phyloP scores from a whole-genome alignment of 1,140 invertebrate species.

The Ceratosolen solmsi region DNA sequence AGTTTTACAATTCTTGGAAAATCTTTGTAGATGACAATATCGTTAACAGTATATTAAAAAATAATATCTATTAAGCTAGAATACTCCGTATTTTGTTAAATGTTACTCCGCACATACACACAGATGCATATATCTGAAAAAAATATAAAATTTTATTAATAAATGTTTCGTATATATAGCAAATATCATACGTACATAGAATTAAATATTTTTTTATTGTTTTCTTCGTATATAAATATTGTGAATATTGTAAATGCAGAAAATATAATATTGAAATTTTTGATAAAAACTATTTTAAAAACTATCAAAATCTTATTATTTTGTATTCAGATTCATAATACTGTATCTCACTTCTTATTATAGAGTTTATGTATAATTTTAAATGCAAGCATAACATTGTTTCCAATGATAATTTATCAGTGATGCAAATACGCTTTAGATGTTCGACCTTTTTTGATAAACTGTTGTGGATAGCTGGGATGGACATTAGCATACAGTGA shows the following conservation, averaged over 20 bases:
- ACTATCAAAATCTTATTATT: background rate
- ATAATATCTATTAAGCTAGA: background rate
- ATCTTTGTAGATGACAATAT: background rate
- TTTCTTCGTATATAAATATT: too few species aligned
- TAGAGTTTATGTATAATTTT: slow-evolving; percentile 61
- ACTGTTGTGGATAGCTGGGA: slow-evolving; percentile 54
- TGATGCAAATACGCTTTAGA: slow-evolving; percentile 66
- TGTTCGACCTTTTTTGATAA: slow-evolving; percentile 72
- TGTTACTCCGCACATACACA: background rate
- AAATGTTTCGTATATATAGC: too few species aligned
- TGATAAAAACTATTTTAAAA: background rate
- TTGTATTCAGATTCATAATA: slow-evolving; percentile 52
- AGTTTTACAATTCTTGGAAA: slow-evolving; percentile 45
- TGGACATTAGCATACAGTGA: background rate
- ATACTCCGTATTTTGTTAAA: background rate
- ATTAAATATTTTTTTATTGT: background rate
- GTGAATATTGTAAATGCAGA: too few species aligned
- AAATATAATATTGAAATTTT: too few species aligned
- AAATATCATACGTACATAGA: too few species aligned
- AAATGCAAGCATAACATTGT: slow-evolving; percentile 69
- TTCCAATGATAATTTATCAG: slow-evolving; percentile 68
- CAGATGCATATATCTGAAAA: too few species aligned
- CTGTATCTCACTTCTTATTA: slow-evolving; percentile 56
- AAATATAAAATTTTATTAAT: too few species aligned
- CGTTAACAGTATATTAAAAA: background rate